These are phyloP conservation scores for Goniozus legneri DNA, from an alignment of 1,140 invertebrate species.

Conservation along the genomic window DNA sequence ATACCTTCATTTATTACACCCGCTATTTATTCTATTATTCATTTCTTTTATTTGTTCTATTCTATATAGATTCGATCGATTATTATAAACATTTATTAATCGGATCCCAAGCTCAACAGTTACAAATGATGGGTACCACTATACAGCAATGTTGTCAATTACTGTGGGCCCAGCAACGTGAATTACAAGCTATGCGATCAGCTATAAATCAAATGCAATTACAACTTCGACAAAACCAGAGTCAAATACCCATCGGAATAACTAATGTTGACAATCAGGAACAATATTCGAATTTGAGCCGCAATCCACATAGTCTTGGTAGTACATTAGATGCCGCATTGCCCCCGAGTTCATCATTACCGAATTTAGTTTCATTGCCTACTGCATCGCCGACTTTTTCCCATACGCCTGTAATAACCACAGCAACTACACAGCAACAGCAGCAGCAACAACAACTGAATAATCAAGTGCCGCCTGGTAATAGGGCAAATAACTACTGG, in stretches of 20 bases:
- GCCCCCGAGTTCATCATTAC: constrained; percentile 42
- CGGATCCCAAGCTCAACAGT: constrained; percentile 57
- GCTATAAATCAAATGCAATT: constrained; percentile 43
- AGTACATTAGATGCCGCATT: constrained; percentile 31
- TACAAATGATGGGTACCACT: constrained; percentile 61
- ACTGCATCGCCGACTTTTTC: constrained; percentile 31
- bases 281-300: constrained; percentile 36
- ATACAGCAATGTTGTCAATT: constrained; percentile 64
- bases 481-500: constrained; percentile 87
- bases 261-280: constrained; percentile 29
- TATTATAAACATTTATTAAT: constrained; percentile 49
- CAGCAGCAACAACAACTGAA: constrained; percentile 64
- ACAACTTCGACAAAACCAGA: constrained; percentile 36
- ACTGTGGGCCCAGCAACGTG: constrained; percentile 61
- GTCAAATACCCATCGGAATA: constrained; percentile 18
- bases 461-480: constrained; percentile 83
- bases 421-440: constrained; percentile 28
- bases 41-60: constrained; percentile 3
- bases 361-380: constrained; percentile 40
- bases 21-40: too few relatives aligned
- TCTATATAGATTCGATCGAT: constrained; percentile 28
- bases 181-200: constrained; percentile 54
- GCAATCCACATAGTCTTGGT: constrained; percentile 30
- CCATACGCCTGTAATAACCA: constrained; percentile 17
- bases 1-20: too few relatives aligned